These are phyloP conservation scores for Gnathochromis pfefferi DNA, from an alignment of 2,113 vertebrate genomes.

Conservation along the genomic window DNA sequence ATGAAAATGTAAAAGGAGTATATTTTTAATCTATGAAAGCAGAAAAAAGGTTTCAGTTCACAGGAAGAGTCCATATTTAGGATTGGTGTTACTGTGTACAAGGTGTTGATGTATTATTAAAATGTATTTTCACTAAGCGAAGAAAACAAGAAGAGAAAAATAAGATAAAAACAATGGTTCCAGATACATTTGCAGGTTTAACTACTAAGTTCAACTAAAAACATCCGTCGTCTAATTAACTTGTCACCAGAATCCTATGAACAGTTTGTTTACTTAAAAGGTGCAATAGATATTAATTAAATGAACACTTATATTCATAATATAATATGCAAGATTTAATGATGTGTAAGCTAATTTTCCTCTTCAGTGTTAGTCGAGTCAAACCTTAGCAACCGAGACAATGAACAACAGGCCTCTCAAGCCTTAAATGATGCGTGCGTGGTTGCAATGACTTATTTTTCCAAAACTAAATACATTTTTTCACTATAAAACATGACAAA, in stretches of 20 bases:
- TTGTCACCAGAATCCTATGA: neutral
- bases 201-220: neutral
- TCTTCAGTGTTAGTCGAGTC: neutral
- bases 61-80: neutral
- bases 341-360: neutral
- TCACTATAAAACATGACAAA: neutral
- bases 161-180: neutral
- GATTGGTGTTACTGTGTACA: neutral
- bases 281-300: neutral
- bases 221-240: neutral
- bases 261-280: neutral
- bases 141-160: neutral
- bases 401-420: neutral
- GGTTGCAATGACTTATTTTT: neutral
- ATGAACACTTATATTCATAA: neutral
- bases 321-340: neutral
- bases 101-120: neutral
- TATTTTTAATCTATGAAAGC: neutral
- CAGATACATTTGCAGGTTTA: neutral
- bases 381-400: neutral
- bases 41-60: neutral
- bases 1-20: neutral
- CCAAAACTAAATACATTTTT: neutral
- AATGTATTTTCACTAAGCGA: neutral
- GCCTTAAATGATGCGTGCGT: neutral